Conservation (phyloP, 1,140 invertebrate genomes). For the Drosophila subobscura region DNA sequence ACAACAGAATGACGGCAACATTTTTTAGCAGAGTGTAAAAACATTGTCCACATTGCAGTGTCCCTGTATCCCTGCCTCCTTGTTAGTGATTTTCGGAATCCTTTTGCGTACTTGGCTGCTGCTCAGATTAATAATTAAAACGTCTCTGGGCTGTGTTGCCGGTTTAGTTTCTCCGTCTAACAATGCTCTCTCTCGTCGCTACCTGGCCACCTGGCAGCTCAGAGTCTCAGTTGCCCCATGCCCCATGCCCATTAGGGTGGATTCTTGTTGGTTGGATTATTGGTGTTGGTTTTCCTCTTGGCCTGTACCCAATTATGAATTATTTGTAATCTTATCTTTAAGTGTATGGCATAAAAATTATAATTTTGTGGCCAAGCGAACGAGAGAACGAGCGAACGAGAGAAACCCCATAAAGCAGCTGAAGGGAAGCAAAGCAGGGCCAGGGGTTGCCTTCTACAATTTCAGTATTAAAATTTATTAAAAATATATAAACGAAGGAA, state of each 20-base stretch:
- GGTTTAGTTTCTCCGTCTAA: slow-evolving; percentile 34
- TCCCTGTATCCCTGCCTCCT: not conserved
- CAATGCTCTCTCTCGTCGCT: slow-evolving; percentile 2
- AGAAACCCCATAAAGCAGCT: slow-evolving; percentile 61
- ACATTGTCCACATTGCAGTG: too few species aligned
- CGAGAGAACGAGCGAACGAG: slow-evolving; percentile 30
- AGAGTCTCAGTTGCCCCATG: too few species aligned
- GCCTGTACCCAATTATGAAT: slow-evolving; percentile 74
- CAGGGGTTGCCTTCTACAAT: slow-evolving; percentile 57
- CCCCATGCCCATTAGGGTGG: not conserved
- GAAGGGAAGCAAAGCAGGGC: not conserved
- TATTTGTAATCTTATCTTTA: slow-evolving; percentile 78
- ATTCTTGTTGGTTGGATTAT: slow-evolving; percentile 49
- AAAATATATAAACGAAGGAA: slow-evolving; percentile 74
- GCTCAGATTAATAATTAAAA: slow-evolving; percentile 43
- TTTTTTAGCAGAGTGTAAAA: too few species aligned
- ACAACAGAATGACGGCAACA: too few species aligned
- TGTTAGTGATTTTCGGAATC: slow-evolving; percentile 13
- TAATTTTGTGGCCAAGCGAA: slow-evolving; percentile 58
- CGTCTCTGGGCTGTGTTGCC: slow-evolving; percentile 19
- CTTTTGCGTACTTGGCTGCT: slow-evolving; percentile 1
- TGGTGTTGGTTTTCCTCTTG: slow-evolving; percentile 48
- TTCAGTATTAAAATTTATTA: slow-evolving; percentile 81
- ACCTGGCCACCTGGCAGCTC: too few species aligned
- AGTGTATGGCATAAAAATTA: slow-evolving; percentile 76